Base-by-base conservation (phyloP, 2,888 invertebrate species). In the Lycaena phlaeas region DNA sequence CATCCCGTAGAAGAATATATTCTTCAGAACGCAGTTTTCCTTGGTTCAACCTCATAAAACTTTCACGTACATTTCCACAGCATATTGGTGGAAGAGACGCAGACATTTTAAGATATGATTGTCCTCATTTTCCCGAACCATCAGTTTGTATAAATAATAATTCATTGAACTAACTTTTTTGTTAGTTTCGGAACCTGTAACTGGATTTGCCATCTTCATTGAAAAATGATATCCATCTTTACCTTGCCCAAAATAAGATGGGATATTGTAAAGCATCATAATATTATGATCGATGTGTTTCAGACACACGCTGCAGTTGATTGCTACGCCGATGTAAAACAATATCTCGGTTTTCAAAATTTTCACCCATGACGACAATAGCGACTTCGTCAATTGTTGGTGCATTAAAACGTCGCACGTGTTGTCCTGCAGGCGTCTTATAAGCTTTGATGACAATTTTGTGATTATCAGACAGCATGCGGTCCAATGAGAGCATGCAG, bases 401-500 rank as follows among this genome's bases (percentile, higher is more conserved):
- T 22, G 22, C 22, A 22, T 22, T 22, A 22, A 22, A 22, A 22
- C 22, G 6, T 22, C 22, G 2, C 2, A 10, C 27, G 10, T 27
- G 27, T 27, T 27, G 27, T 4, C 27, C 27, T 5, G 27, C 10
- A 26, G 27, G 27, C 5, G 10, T 10, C 5, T 27, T 27, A 27
- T 27, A n/a, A 10, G 27, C 27, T 27, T 10, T 27, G 27, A 27
- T 27, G 1, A 27, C 1, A 27, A 27, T 27, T 27, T 27, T 27
- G 4, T 27, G 27, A 6, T 27, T 27, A 27, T 27, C 27, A 27
- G 27, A 27, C 10, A 10, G 27, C 27, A 27, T 27, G 7, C 14
- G 45, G 11, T 58, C 56, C n/a, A 58, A 9, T n/a, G 57, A 45
- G 38, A 43, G 40, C 42, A 45, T 41, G 44, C 41, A 44, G 41